A percentile compares a stretch with the other conserved stretches of the same genome.
phyloP scores from a whole-genome alignment of 2,888 invertebrate genomes.

The Junonia oenone region DNA sequence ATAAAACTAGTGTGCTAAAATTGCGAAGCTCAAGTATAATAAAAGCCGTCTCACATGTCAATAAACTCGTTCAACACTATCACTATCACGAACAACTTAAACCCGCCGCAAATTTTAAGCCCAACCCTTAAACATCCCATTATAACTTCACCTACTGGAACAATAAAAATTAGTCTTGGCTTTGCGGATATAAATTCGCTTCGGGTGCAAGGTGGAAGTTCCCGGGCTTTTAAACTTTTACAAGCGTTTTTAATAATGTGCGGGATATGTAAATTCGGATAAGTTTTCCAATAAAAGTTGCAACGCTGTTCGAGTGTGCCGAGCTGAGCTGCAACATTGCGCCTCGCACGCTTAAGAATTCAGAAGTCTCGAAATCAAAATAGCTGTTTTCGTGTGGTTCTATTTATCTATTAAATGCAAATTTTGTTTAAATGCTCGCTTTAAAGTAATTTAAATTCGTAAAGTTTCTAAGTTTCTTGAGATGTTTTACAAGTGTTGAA shows the following conservation, averaged over 20 bases:
- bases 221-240: slow-evolving; percentile 42
- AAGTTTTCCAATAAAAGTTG: slow-evolving; percentile 77
- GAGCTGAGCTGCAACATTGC: slow-evolving; percentile 33
- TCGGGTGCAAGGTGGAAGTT: slow-evolving; percentile 24
- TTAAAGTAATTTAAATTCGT: background rate
- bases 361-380: slow-evolving; percentile 26
- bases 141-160: slow-evolving; percentile 22
- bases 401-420: slow-evolving; percentile 1
- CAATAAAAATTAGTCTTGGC: slow-evolving; percentile 29
- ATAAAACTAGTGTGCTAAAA: background rate
- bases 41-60: background rate
- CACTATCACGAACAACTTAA: slow-evolving; percentile 1
- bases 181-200: slow-evolving; percentile 26
- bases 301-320: slow-evolving; percentile 39
- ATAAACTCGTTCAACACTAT: background rate
- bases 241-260: slow-evolving; percentile 69
- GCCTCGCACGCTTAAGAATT: slow-evolving; percentile 33
- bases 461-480: background rate
- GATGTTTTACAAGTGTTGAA: background rate
- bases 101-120: background rate
- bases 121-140: slow-evolving; percentile 19
- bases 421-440: background rate
- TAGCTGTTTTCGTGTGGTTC: slow-evolving; percentile 16
- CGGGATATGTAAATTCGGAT: slow-evolving; percentile 68
- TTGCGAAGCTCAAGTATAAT: background rate